Evolutionary conservation across 2,113 vertebrate genomes (phyloP).

Genomic region (Leuciscus idus): DNA sequence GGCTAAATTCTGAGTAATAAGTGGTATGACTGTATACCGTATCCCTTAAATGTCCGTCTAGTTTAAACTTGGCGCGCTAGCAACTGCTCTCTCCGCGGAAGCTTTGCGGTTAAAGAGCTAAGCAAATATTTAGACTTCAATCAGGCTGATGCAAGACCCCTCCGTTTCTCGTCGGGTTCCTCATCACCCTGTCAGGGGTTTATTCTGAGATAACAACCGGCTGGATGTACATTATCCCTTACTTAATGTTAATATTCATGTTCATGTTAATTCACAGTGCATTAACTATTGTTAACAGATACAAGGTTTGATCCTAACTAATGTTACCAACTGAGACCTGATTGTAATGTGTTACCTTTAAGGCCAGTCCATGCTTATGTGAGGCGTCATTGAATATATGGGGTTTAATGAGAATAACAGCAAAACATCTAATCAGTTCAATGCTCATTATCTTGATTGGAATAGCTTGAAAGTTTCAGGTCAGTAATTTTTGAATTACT

Average conservation of each 20-base stretch:
- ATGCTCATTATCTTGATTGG: slow-evolving; percentile 49
- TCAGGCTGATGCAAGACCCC: too few relatives aligned
- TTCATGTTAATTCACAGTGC: too few relatives aligned
- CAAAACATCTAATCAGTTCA: slow-evolving; percentile 43
- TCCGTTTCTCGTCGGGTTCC: too few relatives aligned
- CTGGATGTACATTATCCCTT: too few relatives aligned
- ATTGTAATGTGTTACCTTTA: background rate
- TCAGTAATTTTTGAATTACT: slow-evolving; percentile 34
- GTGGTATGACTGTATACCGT: background rate
- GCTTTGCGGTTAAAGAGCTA: too few relatives aligned
- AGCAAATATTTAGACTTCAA: too few relatives aligned
- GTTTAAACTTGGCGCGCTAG: background rate
- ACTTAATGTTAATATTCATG: too few relatives aligned
- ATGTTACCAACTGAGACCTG: too few relatives aligned
- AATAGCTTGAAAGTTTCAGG: slow-evolving; percentile 8
- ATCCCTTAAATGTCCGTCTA: background rate
- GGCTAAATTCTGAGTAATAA: background rate
- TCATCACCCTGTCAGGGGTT: too few relatives aligned
- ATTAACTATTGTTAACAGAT: too few relatives aligned
- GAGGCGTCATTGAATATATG: background rate
- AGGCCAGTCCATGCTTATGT: background rate
- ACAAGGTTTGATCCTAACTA: too few relatives aligned
- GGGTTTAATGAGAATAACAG: slow-evolving; percentile 26
- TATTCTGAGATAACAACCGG: too few relatives aligned
- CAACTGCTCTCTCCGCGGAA: background rate